Percentiles rank a stretch among this genome's conserved stretches.
Conservation (phyloP, 2,797 vertebrate genomes). For the Trachops cirrhosus region DNA sequence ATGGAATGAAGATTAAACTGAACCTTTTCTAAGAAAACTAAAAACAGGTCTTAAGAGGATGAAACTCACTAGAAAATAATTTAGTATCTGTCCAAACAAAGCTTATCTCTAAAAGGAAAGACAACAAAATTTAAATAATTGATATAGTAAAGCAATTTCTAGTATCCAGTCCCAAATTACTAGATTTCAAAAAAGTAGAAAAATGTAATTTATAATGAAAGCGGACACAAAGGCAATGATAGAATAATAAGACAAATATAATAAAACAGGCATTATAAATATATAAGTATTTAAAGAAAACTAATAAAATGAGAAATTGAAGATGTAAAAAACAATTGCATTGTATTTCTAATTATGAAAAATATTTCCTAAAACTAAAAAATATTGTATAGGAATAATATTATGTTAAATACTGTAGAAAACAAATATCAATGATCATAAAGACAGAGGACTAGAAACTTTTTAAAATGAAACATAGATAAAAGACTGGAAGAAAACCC, state of each 20-base stretch:
- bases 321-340: not conserved
- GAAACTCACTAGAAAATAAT: not conserved
- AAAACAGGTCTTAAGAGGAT: not conserved
- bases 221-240: not conserved
- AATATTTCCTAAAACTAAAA: not conserved
- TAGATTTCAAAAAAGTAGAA: not conserved
- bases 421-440: not conserved
- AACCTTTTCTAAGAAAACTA: not conserved
- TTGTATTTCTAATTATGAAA: not conserved
- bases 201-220: not conserved
- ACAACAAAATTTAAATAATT: not conserved
- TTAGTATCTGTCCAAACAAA: not conserved
- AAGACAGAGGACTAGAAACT: not conserved
- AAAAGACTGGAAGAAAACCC: not conserved
- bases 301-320: not conserved
- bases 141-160: not conserved
- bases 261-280: not conserved
- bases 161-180: not conserved
- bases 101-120: not conserved
- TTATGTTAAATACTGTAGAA: not conserved
- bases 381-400: not conserved
- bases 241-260: not conserved
- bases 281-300: not conserved
- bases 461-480: not conserved
- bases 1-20: not conserved